These are phyloP conservation scores for Lates japonicus DNA, from an alignment of 2,797 vertebrate species.

Conservation along the genomic window DNA sequence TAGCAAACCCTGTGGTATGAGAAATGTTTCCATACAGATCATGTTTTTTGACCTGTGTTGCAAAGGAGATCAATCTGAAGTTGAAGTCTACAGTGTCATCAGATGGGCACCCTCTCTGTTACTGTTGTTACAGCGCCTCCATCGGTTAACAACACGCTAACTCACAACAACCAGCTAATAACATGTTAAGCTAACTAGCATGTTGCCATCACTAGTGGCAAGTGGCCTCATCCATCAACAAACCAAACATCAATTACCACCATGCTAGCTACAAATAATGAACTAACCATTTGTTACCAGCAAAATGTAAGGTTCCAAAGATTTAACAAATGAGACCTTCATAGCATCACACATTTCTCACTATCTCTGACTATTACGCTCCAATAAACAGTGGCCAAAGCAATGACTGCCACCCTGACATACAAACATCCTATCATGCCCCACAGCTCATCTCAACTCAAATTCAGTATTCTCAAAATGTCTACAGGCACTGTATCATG, in stretches of 20 bases:
- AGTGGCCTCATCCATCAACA: background rate
- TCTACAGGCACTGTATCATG: constrained; percentile 8
- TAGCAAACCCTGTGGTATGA: background rate
- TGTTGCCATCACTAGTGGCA: background rate
- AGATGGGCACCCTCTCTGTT: background rate
- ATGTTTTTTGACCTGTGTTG: background rate
- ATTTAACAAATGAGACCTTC: background rate
- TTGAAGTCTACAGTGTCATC: background rate
- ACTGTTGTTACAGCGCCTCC: background rate
- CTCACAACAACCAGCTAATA: background rate
- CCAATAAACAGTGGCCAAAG: background rate
- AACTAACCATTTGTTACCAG: too few species aligned
- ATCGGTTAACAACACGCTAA: background rate
- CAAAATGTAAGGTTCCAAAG: too few species aligned
- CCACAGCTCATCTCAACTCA: constrained; percentile 12
- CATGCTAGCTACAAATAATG: too few species aligned
- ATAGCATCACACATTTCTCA: background rate
- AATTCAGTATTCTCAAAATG: constrained; percentile 2
- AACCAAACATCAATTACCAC: background rate
- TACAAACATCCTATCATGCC: background rate
- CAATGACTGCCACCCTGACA: background rate
- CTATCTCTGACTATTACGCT: background rate
- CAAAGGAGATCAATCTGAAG: background rate
- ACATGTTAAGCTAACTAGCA: too few species aligned
- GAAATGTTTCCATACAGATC: background rate